Percentiles rank a stretch among this genome's conserved stretches.
Conservation (phyloP, 1,140 invertebrate species). For the Microplitis demolitor region DNA sequence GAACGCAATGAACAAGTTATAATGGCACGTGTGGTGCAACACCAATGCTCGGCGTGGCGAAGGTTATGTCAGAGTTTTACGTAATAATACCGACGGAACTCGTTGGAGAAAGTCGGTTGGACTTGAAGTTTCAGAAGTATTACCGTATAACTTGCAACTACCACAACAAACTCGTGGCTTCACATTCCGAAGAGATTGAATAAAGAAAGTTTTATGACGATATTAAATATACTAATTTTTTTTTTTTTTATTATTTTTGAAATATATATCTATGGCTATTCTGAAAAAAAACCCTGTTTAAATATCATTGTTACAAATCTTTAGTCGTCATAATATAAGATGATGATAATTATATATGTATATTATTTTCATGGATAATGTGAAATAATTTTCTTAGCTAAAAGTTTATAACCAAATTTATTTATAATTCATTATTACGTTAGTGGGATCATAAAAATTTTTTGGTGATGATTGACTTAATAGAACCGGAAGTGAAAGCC, state of each 20-base stretch:
- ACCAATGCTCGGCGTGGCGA: conserved; percentile 51
- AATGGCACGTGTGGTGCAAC: conserved; percentile 53
- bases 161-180: conserved; percentile 3
- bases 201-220: conserved; percentile 11
- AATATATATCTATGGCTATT: background rate
- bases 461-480: background rate
- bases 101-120: conserved; percentile 35
- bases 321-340: too few species aligned
- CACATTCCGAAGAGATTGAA: background rate
- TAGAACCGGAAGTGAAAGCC: conserved; percentile 16
- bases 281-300: too few species aligned
- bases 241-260: background rate
- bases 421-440: conserved; percentile 3
- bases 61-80: conserved; percentile 61
- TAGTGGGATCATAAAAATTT: background rate
- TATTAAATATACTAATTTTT: background rate
- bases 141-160: conserved; percentile 8
- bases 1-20: conserved; percentile 19
- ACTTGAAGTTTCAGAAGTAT: conserved; percentile 27
- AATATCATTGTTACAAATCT: too few species aligned
- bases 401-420: background rate
- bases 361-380: too few species aligned
- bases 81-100: conserved; percentile 40
- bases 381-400: too few species aligned
- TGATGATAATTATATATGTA: too few species aligned